Conservation (phyloP, 35 echinoderm and acorn worm species). For the Ptychodera flava region DNA sequence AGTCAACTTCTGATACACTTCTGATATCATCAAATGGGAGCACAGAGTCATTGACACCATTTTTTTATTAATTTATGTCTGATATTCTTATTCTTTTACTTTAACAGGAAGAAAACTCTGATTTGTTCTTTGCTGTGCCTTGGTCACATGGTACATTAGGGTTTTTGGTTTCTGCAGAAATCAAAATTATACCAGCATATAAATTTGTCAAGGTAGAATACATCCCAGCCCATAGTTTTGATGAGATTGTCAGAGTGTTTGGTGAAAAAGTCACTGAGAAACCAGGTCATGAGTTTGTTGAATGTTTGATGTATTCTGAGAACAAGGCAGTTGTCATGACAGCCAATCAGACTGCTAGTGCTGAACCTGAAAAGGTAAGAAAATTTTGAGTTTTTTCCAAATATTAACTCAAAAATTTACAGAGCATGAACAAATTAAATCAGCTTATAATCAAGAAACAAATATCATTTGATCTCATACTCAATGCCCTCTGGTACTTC, state of each 20-base stretch:
- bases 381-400: no score
- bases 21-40: no score
- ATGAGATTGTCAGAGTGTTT: conserved; percentile 51
- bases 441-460: no score
- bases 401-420: no score
- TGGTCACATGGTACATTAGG: conserved; percentile 92
- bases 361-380: conserved; percentile 11
- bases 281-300: conserved; percentile 69
- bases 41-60: no score
- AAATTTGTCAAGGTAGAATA: conserved; percentile 73
- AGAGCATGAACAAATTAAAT: no score
- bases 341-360: conserved; percentile 50
- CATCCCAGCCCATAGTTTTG: conserved; percentile 44
- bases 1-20: no score
- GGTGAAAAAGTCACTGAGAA: conserved; percentile 9
- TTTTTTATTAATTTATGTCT: no score
- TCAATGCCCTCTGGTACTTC: no score
- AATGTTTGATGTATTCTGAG: conserved; percentile 72
- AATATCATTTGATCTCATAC: no score
- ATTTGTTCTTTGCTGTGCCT: conserved; percentile 75
- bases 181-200: conserved; percentile 78
- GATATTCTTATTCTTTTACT: no score
- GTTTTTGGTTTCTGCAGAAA: conserved; percentile 71
- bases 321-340: conserved; percentile 76
- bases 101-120: conserved; percentile 81